Percentiles rank a stretch among this genome's conserved stretches.
Conservation (phyloP, 2,888 invertebrate genomes). For the Folsomia candida region DNA sequence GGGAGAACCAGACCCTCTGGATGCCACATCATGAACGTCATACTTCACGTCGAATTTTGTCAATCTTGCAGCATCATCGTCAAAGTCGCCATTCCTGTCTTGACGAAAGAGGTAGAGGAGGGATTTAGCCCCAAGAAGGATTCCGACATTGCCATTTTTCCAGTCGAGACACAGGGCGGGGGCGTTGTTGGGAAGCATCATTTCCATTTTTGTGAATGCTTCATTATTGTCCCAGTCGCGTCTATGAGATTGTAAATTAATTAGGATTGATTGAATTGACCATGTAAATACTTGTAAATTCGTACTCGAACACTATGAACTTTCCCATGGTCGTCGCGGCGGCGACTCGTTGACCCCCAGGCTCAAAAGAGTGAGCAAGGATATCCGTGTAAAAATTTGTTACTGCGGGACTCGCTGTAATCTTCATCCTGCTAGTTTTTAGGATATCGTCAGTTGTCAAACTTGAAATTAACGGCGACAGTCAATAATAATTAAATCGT, state of each 20-base stretch:
- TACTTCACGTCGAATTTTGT: conserved; percentile 25
- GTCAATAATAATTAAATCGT: too few relatives aligned
- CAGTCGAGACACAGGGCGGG: conserved; percentile 43
- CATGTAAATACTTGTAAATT: too few relatives aligned
- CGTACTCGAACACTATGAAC: conserved; percentile 39
- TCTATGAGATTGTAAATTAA: conserved; percentile 22
- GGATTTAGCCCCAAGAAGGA: conserved; percentile 34
- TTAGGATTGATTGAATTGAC: not conserved
- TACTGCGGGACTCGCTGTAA: conserved; percentile 23
- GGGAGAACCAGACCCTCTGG: conserved; percentile 15
- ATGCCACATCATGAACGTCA: conserved; percentile 39
- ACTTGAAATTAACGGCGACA: too few relatives aligned
- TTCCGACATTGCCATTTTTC: conserved; percentile 35
- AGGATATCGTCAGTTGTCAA: too few relatives aligned
- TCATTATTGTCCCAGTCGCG: conserved; percentile 25
- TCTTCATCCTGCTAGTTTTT: conserved; percentile 27
- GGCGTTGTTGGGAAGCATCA: conserved; percentile 25
- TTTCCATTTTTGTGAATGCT: conserved; percentile 24
- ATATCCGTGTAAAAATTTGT: conserved; percentile 44
- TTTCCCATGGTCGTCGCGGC: conserved; percentile 39
- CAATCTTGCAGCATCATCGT: conserved; percentile 10
- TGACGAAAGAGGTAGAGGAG: conserved; percentile 31
- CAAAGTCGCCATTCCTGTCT: conserved; percentile 15
- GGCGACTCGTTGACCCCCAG: conserved; percentile 29
- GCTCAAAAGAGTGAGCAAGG: conserved; percentile 40